Evolutionary conservation across 2,888 invertebrate genomes (phyloP).

Genomic region (Leptarthrus brevirostris): DNA sequence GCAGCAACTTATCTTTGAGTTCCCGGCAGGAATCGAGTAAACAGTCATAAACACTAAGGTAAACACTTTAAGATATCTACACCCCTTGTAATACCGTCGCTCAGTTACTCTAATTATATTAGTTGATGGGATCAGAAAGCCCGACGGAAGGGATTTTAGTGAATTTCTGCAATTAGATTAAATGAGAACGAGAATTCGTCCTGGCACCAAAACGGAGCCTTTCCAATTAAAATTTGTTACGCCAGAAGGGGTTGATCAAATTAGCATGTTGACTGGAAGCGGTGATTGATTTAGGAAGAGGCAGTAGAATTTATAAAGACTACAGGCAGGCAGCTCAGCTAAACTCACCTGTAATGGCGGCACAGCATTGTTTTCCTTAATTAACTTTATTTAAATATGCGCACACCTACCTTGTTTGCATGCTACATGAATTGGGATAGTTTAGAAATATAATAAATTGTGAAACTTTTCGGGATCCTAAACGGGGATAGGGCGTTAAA

Average conservation of each 20-base stretch:
- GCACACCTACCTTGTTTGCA: neutral
- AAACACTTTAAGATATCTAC: conserved; percentile 39
- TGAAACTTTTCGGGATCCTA: no score
- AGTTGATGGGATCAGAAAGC: conserved; percentile 38
- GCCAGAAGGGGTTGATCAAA: conserved; percentile 15
- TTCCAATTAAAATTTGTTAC: conserved; percentile 16
- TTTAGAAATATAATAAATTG: no score
- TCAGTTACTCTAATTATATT: conserved; percentile 33
- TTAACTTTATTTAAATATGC: neutral
- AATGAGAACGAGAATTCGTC: neutral
- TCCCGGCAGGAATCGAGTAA: conserved; percentile 13
- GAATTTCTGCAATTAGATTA: conserved; percentile 42
- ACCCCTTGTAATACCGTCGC: conserved; percentile 38
- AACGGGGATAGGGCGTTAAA: neutral
- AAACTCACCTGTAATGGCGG: no score
- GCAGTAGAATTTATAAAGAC: neutral
- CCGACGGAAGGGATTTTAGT: conserved; percentile 15
- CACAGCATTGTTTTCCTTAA: neutral
- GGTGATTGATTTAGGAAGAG: conserved; percentile 29
- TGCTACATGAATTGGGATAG: neutral
- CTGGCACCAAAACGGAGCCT: neutral
- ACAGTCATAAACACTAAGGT: conserved; percentile 26
- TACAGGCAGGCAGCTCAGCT: no score
- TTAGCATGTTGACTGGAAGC: conserved; percentile 13
- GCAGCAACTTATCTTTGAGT: neutral